These are phyloP conservation scores for Heliconius charithonia DNA, from an alignment of 2,888 invertebrate genomes.

Conservation along the genomic window DNA sequence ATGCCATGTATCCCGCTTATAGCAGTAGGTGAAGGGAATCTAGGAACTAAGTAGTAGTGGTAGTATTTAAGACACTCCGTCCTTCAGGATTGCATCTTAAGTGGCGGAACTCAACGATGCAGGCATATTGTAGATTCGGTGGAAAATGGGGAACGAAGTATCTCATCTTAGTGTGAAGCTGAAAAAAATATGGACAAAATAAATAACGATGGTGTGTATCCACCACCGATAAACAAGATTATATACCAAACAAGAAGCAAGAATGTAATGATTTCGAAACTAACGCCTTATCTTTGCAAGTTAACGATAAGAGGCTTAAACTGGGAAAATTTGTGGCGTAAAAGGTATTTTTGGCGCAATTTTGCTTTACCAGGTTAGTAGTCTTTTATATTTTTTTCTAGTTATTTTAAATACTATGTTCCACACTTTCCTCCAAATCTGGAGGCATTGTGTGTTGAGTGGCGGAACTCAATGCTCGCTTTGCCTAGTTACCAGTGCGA, in stretches of 20 bases:
- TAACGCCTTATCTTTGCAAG: constrained; percentile 18
- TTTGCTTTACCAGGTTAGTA: background rate
- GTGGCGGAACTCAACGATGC: too few species aligned
- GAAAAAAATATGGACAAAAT: background rate
- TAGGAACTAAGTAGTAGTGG: too few species aligned
- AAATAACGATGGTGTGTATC: background rate
- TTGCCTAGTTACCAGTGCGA: too few species aligned
- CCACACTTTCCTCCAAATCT: background rate
- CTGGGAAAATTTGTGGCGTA: background rate
- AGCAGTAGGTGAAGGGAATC: too few species aligned
- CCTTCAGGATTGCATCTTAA: too few species aligned
- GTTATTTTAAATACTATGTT: background rate
- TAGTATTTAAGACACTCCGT: too few species aligned
- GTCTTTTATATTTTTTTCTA: background rate
- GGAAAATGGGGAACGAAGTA: background rate
- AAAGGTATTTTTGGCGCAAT: constrained; percentile 1
- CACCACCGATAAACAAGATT: background rate
- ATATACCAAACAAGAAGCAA: constrained; percentile 8
- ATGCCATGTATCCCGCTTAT: background rate
- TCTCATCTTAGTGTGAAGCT: background rate
- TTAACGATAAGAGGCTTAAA: background rate
- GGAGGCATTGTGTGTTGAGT: too few species aligned
- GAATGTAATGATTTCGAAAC: constrained; percentile 15
- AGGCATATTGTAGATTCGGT: background rate
- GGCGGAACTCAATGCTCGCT: too few species aligned